Base-by-base conservation (phyloP, 2,888 invertebrate species). In the Endomychus coccineus region DNA sequence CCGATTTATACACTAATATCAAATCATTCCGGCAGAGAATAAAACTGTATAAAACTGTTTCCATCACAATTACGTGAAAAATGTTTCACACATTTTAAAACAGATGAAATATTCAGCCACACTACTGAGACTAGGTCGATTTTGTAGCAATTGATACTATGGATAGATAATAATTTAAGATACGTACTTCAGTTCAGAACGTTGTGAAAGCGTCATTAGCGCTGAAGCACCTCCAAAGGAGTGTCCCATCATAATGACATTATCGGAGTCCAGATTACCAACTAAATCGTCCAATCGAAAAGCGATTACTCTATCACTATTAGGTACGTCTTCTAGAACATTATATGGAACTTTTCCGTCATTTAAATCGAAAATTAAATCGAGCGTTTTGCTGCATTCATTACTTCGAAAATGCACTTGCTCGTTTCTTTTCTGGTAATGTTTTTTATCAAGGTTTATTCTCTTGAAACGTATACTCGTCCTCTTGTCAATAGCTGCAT, bases 201-300 rank as follows among this genome's bases (percentile, higher is more conserved):
- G 73, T 34, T 64, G 61, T 0, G 72, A 66, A 15, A 76, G 55
- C 1, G 76, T 66, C 15, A 73, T 63, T 2, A 80, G 54, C 6
- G 74, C 68, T 1, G 78, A 75, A 3, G 76, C 73, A 2, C 73
- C 80, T 4, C 80, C 80, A 60, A 80, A 80, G 0, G 78, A 79
- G 58, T 80, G 80, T 2, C 80, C 80, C 48, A 71, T 70, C 41
- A 78, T 63, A 1, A 70, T 62, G 2, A 70, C 50, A 40, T 58
- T 61, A 3, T 65, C 56, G 9, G 70, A 31, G 50, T 74, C 71
- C 33, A 75, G 54, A 17, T 62, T 54, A 3, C 62, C 69, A 7
- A 57, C 54, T 5, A 67, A 52, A 60, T 70, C 57, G 6, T 46
- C 39, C 15, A 63, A 45, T 14, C 53, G 46, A 39, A 66, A 65